Evolutionary conservation across 2,888 invertebrate species (phyloP), one percentile per base, ranked within the genome.

Genomic region (Julus scanicus): DNA sequence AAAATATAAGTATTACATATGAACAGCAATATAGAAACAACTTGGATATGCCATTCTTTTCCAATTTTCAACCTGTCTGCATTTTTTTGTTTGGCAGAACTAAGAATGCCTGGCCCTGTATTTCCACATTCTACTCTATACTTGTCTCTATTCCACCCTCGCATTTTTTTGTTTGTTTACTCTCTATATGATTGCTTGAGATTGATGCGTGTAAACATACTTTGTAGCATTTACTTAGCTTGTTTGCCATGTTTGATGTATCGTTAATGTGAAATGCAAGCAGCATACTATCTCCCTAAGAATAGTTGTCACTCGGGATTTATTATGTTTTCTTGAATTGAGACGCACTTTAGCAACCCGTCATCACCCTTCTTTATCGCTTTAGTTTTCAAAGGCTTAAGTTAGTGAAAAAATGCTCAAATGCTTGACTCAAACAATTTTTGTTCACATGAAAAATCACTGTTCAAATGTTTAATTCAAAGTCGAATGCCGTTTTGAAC

Each of bases 171-270:
- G 9, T 53, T n/a, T 63, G 63, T 63, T 63, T 63, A 11, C 63
- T n/a, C 8, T 63, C 63, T 2, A 63, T 63, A n/a, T n/a, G n/a
- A 63, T 4, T 13, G 2, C 63, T 63, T 15, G 53, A 63, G 63
- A 63, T 63, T 63, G 63, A 63, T 63, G 63, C 63, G 63, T 63
- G 63, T 63, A 63, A 63, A 63, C 63, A 63, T 63, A n/a, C 63
- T 63, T 63, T 17, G 63, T 63, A 63, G 63, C 63, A 63, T 17
- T 63, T 63, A 63, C 63, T 63, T 63, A 63, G 63, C 63, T n/a
- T 63, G 63, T 63, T 63, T 63, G 63, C 63, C 63, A 63, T n/a
- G 63, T 63, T n/a, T 63, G 63, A 63, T 63, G 63, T 63, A 63
- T 63, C 63, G 63, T 63, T 63, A 63, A 63, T 63, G 63, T n/a